A percentile compares a stretch with the other conserved stretches of the same genome.
phyloP scores from a whole-genome alignment of 2,113 vertebrate species.

The Platycercus adscitus region DNA sequence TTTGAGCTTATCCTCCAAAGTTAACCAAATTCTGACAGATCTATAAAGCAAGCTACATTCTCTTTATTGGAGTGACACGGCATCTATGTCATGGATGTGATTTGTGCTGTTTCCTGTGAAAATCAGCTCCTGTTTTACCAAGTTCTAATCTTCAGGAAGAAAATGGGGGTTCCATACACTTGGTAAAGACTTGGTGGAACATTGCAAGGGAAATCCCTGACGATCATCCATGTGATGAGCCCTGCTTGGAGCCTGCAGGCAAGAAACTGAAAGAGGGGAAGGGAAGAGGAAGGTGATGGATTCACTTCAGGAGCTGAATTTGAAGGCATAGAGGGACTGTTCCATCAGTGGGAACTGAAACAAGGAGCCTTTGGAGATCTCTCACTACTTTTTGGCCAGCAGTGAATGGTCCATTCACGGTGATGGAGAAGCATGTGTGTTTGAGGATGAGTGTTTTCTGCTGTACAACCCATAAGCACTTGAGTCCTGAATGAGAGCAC shows the following conservation, averaged over 20 bases:
- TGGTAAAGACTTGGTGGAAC: not conserved
- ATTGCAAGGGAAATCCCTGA: not conserved
- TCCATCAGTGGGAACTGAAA: not conserved
- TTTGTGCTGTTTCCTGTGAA: not conserved
- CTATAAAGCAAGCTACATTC: not conserved
- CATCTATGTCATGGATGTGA: not conserved
- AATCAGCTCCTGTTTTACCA: not conserved
- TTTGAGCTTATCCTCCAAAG: not conserved
- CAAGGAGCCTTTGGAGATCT: not conserved
- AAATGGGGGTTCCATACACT: not conserved
- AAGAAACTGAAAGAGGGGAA: not conserved
- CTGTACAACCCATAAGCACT: accelerated
- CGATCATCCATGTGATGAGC: not conserved
- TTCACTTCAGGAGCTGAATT: not conserved
- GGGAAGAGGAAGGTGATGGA: not conserved
- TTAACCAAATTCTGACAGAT: not conserved
- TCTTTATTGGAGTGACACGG: not conserved
- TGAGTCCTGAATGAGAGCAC: not conserved
- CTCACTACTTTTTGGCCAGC: not conserved
- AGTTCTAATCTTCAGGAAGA: not conserved
- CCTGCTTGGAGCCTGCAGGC: too few relatives aligned
- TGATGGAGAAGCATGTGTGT: accelerated
- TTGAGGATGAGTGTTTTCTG: not conserved
- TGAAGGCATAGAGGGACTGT: accelerated
- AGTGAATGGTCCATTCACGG: not conserved